Conservation (phyloP, 1,140 invertebrate genomes). For the Formica selysi region DNA sequence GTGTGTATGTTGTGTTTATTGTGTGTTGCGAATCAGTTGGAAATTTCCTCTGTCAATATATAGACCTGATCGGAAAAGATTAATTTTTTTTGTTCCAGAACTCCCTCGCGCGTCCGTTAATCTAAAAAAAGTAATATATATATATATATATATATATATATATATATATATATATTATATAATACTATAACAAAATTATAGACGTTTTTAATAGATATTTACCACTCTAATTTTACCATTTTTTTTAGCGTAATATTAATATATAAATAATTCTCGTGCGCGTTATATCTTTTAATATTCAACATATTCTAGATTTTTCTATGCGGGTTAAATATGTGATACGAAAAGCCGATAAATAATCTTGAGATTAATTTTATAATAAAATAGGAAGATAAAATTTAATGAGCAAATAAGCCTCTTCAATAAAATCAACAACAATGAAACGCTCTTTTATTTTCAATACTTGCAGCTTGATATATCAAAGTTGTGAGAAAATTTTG, state of each 20-base stretch:
- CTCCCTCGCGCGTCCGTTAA: neutral
- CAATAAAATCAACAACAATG: neutral
- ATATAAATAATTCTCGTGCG: too few species aligned
- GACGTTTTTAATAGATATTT: too few species aligned
- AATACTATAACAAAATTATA: too few species aligned
- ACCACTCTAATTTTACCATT: too few species aligned
- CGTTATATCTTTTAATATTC: too few species aligned
- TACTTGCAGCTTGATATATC: neutral
- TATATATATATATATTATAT: neutral
- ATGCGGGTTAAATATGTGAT: neutral
- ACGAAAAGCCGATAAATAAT: neutral
- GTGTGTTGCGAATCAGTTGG: slow-evolving; percentile 40
- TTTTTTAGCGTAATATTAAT: too few species aligned
- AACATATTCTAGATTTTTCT: too few species aligned
- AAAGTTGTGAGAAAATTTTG: neutral
- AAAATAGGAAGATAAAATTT: neutral
- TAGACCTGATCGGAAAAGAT: neutral
- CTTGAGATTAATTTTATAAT: neutral
- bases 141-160: neutral
- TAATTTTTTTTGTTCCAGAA: neutral
- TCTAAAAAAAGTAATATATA: neutral
- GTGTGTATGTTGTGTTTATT: too few species aligned
- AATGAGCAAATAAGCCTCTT: neutral
- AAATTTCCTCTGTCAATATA: slow-evolving; percentile 15
- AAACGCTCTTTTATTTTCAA: neutral